These are phyloP conservation scores for Eledona agricola DNA, from an alignment of 2,888 invertebrate species.

Conservation along the genomic window DNA sequence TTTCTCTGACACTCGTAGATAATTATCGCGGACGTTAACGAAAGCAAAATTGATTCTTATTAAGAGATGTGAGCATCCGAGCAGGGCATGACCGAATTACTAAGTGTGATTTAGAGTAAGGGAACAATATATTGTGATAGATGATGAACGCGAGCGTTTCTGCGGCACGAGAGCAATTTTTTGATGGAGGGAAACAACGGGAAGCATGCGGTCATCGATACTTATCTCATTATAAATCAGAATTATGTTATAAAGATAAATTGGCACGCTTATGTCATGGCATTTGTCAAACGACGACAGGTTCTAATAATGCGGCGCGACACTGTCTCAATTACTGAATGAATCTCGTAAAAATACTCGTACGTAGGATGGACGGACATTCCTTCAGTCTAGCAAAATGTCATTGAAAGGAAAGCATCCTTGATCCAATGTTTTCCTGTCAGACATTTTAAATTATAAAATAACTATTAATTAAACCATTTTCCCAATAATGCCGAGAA, in stretches of 20 bases:
- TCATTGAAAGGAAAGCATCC: no score
- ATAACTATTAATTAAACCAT: no score
- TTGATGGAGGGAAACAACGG: constrained; percentile 54
- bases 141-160: constrained; percentile 41
- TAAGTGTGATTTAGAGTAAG: constrained; percentile 33
- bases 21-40: constrained; percentile 26
- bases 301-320: constrained; percentile 36
- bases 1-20: constrained; percentile 20
- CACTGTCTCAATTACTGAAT: constrained; percentile 28
- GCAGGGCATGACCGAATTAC: constrained; percentile 31
- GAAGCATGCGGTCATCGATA: constrained; percentile 60
- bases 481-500: no score
- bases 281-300: constrained; percentile 42
- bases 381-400: no score
- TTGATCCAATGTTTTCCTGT: no score
- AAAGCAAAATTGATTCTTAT: constrained; percentile 24
- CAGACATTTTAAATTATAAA: no score
- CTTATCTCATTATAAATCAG: constrained; percentile 61
- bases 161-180: constrained; percentile 55
- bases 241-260: constrained; percentile 62
- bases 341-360: constrained; percentile 15
- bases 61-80: constrained; percentile 15
- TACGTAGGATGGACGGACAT: constrained; percentile 12
- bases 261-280: constrained; percentile 61
- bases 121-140: constrained; percentile 43